Conservation (phyloP, 2,113 vertebrate genomes). For the Osmerus mordax region DNA sequence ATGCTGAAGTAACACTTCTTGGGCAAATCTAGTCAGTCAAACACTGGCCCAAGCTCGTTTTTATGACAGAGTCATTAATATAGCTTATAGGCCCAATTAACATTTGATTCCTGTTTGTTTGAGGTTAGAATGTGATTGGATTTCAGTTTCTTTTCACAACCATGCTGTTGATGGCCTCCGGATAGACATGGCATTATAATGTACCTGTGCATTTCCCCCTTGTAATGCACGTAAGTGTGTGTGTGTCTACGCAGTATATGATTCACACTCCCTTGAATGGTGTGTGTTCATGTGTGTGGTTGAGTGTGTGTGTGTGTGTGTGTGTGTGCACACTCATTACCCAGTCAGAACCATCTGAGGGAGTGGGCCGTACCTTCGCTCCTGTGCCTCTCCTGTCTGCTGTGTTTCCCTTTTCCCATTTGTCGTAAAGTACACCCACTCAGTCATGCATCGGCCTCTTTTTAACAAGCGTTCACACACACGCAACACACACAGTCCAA, state of each 20-base stretch:
- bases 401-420: conserved; percentile 48
- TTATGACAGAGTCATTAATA: conserved; percentile 44
- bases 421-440: conserved; percentile 55
- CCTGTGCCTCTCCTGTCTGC: conserved; percentile 42
- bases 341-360: conserved; percentile 32
- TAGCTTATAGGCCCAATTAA: conserved; percentile 46
- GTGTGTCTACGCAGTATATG: no score
- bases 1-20: conserved; percentile 60
- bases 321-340: conserved; percentile 23
- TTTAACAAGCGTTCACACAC: conserved; percentile 37
- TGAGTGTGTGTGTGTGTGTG: conserved; percentile 10
- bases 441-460: conserved; percentile 36
- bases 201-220: neutral
- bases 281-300: conserved; percentile 4
- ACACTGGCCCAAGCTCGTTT: conserved; percentile 14
- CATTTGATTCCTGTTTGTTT: conserved; percentile 29
- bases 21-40: conserved; percentile 45
- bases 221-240: neutral
- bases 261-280: no score
- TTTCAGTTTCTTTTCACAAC: neutral
- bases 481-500: conserved; percentile 18
- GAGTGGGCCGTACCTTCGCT: conserved; percentile 35
- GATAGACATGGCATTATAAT: neutral
- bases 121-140: neutral
- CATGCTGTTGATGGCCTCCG: neutral